Evolutionary conservation across 23 tunicate genomes (phyloP), one percentile per base, ranked within the genome.

Genomic region (Diplosoma virens): DNA sequence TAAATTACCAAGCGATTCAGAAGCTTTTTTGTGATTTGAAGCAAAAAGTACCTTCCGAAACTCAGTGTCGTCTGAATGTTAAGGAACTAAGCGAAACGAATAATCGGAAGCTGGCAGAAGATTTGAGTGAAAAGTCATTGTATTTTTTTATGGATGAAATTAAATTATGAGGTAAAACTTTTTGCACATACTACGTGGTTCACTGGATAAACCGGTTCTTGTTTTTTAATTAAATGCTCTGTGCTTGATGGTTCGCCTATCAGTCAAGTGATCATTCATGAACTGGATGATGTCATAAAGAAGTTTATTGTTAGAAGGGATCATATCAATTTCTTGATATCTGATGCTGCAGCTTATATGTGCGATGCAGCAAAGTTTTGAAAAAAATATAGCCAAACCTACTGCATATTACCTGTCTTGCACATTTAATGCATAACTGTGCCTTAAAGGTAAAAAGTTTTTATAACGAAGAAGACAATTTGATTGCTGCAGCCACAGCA

Each of bases 271-370:
- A 68, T 68, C 18, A 68, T 68, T 21, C 75, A 68, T 68, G 75
- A 68, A 68, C 75, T 68, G 4, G 75, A 68, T 26, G 75, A 68
- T 68, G 75, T 68, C 33, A 28, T 68, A 7, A 68, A 36, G 23
- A 54, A 23, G 32, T 24, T 58, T 24, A 58, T 14, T 14, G 20
- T 68, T 9, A 68, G 23, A 16, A 68, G 75, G 23, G 75, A 36
- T 16, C 75, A 16, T 7, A 7, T 68, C 33, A 68, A 68, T 68
- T 36, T 68, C 16, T 68, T 68, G 75, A 68, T 68, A 68, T 36
- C 75, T 68, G 75, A 68, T 28, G 75, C 75, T 21, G 75, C 75
- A 68, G 75, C 75, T 23, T 34, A 68, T 26, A 68, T 68, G 75
- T 68, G 75, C 75, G 16, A 26, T 28, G 75, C 75, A 21, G 75